Percentiles rank a stretch among this genome's conserved stretches.
phyloP scores from a whole-genome alignment of 2,797 vertebrate species.

The Eptatretus atami region DNA sequence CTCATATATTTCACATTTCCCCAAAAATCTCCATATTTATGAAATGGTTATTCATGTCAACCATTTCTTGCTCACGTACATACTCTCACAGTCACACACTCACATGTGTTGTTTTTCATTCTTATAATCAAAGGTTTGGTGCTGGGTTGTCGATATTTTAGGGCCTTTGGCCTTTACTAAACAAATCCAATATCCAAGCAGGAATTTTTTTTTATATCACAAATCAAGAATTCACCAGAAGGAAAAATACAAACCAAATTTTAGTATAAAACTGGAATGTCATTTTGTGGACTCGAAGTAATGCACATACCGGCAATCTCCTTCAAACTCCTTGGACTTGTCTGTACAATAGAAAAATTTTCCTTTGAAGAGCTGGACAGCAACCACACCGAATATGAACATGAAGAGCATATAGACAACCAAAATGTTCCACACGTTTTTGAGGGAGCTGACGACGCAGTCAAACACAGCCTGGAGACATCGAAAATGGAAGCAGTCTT shows the following conservation, averaged over 20 bases:
- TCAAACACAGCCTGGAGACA: conserved; percentile 13
- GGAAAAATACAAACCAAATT: too few species aligned
- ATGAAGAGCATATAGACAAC: conserved; percentile 98
- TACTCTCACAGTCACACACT: neutral
- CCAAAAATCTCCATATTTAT: neutral
- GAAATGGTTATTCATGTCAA: neutral
- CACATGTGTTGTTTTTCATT: neutral
- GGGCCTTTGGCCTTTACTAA: too few species aligned
- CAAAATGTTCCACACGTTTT: conserved; percentile 96
- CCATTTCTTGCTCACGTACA: too few species aligned
- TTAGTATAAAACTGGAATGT: too few species aligned
- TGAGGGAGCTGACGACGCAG: conserved; percentile 83
- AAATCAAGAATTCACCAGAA: too few species aligned
- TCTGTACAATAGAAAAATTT: conserved; percentile 96
- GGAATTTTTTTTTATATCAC: too few species aligned
- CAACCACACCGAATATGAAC: conserved; percentile 98
- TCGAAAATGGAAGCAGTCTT: too few species aligned
- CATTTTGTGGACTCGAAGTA: too few species aligned
- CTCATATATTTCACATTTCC: neutral
- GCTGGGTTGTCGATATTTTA: too few species aligned
- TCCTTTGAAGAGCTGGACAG: conserved; percentile 89
- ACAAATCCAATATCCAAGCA: too few species aligned
- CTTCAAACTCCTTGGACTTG: conserved; percentile 75
- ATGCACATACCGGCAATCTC: conserved; percentile 63
- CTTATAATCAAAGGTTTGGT: too few species aligned